Percentiles rank a stretch among this genome's conserved stretches.
Conservation (phyloP, 92 coral and sea anemone genomes). For the Umimayanthus chanpuru region DNA sequence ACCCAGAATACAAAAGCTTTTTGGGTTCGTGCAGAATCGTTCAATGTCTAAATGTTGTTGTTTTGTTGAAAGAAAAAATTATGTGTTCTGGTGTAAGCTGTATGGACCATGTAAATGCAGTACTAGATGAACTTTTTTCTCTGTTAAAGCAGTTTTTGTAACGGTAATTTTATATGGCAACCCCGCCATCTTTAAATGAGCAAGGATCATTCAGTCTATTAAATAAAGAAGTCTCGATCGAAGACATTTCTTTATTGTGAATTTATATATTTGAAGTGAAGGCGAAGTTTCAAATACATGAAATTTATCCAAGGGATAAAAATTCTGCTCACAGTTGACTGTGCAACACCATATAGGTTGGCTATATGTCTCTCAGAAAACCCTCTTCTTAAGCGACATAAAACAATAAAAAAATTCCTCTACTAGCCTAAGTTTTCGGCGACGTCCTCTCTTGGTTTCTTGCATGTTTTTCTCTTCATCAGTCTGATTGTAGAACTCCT, state of each 20-base stretch:
- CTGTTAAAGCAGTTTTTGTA: conserved; percentile 5
- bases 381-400: conserved; percentile 58
- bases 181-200: conserved; percentile 7
- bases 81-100: too few species aligned
- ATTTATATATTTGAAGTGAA: too few species aligned
- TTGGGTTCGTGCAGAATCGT: too few species aligned
- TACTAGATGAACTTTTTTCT: conserved; percentile 18
- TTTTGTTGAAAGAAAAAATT: too few species aligned
- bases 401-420: conserved; percentile 55
- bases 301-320: conserved; percentile 50
- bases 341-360: conserved; percentile 56
- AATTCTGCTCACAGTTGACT: conserved; percentile 41
- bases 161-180: background rate
- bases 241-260: too few species aligned
- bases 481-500: conserved; percentile 42
- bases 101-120: too few species aligned
- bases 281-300: conserved; percentile 52
- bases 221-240: background rate
- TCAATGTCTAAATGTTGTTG: too few species aligned
- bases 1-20: too few species aligned
- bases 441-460: conserved; percentile 47
- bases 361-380: conserved; percentile 57
- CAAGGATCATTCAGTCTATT: background rate
- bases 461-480: conserved; percentile 27
- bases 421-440: conserved; percentile 36